Base-by-base conservation (phyloP, 2,888 invertebrate genomes). In the Cabera pusaria region DNA sequence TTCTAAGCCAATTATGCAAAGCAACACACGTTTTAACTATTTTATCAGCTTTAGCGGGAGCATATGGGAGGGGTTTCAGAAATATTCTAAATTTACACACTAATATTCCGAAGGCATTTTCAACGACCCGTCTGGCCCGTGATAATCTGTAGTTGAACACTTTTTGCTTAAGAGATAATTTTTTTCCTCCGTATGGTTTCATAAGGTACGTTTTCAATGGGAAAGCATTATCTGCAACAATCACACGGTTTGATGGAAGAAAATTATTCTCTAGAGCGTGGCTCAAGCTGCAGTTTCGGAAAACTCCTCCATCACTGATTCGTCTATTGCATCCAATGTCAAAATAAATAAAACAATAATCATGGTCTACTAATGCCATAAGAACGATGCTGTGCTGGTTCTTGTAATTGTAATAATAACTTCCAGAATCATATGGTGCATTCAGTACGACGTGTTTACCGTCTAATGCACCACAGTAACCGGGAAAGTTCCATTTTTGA, bases 281-380 rank as follows among this genome's bases (percentile, higher is more conserved):
- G 28, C 29, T 28, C 33, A 44, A 34, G 12, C 34, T 26, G 38
- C 22, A 39, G 20, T 19, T 19, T 28, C 20, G 19, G 28, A 28
- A 28, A 14, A 39, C 26, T 9, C 32, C 32, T 32, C 32, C 32
- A 26, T 39, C 39, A 18, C 26, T 9, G 8, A 32, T 31, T 19
- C 35, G 14, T 7, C 25, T 16, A 25, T 25, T 5, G 7, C 16
- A 14, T 7, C 25, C 25, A 7, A 25, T 25, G 18, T 35, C 27
- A 22, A 35, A 22, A 27, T 27, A 27, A 26, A 14, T 20, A 6
- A 34, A 34, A 16, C 21, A n/a, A 17, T 55, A 60, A 18, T 66
- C 45, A 8, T 62, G 56, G 54, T 68, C 59, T 24, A 50, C 62
- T 10, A 61, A 24, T n/a, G 62, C 64, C 46, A 66, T 36, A 23